These are phyloP conservation scores for Chelonoidis abingdonii DNA, from an alignment of 2,113 vertebrate genomes.

Conservation along the genomic window DNA sequence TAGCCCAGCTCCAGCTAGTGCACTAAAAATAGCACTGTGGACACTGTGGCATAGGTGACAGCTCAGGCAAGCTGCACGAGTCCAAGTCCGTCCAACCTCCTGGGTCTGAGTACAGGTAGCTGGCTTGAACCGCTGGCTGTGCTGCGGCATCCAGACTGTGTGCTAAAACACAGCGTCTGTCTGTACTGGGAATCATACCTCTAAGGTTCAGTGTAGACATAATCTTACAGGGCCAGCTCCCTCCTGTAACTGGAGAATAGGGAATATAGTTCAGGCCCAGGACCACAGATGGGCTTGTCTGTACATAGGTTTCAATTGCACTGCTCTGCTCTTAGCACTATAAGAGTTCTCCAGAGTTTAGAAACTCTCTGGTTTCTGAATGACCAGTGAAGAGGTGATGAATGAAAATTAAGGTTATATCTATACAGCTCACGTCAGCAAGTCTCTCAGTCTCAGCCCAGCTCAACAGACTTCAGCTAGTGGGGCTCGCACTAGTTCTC, in stretches of 20 bases:
- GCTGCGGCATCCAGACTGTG: no score
- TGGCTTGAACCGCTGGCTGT: no score
- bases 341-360: not conserved
- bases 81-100: not conserved
- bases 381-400: not conserved
- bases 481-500: not conserved
- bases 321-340: not conserved
- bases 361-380: not conserved
- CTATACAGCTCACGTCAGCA: not conserved
- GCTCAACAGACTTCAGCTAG: not conserved
- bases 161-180: not conserved
- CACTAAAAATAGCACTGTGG: not conserved
- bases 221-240: not conserved
- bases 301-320: not conserved
- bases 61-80: not conserved
- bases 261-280: not conserved
- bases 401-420: not conserved
- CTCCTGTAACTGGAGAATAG: not conserved
- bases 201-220: not conserved
- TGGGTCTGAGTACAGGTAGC: not conserved
- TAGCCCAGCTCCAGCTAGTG: not conserved
- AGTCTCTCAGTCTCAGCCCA: not conserved
- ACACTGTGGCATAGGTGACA: not conserved
- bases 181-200: not conserved
- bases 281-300: not conserved